Evolutionary conservation across 2,113 vertebrate species (phyloP), one percentile per base, ranked within the genome.

Genomic region (Ameiurus melas): DNA sequence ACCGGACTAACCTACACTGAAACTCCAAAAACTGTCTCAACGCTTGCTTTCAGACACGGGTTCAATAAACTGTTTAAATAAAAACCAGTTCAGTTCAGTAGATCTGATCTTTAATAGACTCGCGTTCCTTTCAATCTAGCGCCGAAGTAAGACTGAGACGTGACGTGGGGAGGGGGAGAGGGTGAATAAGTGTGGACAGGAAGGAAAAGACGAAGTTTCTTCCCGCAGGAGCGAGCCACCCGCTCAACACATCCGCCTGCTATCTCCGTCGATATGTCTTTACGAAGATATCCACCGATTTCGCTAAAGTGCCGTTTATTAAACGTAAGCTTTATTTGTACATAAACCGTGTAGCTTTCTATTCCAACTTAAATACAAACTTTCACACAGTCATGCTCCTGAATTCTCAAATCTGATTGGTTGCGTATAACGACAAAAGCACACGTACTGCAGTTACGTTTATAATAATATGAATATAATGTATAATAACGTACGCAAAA

Each of bases 191-290:
- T 89, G 84, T 39, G 7, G 43, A n/a, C 90, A 89, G 88, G 92
- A 92, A 92, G 93, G 92, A 93, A 92, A 92, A 39, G 85, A 90
- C 73, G 71, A 85, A 80, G 91, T 89, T 93, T 94, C 92, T 93
- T 93, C 90, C 83, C 91, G 1, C 43, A 89, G 86, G 89, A 87
- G 60, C n/a, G 86, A 70, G 43, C 33, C 64, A 85, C 84, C 53
- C 70, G 82, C 13, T 39, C 30, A 27, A 57, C 33, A 27, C 4
- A 75, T 89, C 89, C 92, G 85, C 85, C 90, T 87, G 53, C 36
- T 22, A 4, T 75, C 70, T 36, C 70, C 7, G 33, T 68, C 66
- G 10, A 27, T 10, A 64, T 1, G 22, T 30, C 64, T 14, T 68
- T n/a, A 68, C 64, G 3, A 14, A 30, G 4, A 17, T 4, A 17